Evolutionary conservation across 2,797 vertebrate species (phyloP), one percentile per base, ranked within the genome.

Genomic region (Gallinago stenura): DNA sequence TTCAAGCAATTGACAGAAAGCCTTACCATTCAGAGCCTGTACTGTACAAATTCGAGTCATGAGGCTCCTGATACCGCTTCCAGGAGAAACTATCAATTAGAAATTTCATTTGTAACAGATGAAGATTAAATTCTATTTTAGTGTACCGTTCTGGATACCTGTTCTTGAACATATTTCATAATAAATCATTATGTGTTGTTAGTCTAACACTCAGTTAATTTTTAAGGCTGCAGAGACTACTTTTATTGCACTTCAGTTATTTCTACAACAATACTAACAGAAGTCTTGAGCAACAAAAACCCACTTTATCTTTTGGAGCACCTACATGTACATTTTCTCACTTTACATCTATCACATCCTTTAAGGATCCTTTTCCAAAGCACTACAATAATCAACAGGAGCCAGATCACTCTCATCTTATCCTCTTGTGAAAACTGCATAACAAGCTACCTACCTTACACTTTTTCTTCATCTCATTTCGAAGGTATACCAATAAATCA

Each of bases 1-100:
- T 87, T 61, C 92, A 96, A 96, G 91, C 95, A 94, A 35, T 6
- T 75, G 86, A 88, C 70, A 93, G 66, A 93, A 91, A 87, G 70
- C 76, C 97, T 97, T 97, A 97, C 96, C 96, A 82, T 94, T 92
- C 64, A 95, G 93, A 96, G 82, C 92, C 95, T 96, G 94, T 28
- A 95, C 57, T 89, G 90, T 65, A 91, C 71, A 90, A 91, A n/a
- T 62, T 97, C 71, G 7, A 90, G 95, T 64, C 76, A 95, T 64
- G 86, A 96, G 90, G 80, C 82, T 94, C 90, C 80, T 91, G 88
- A 62, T 64, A 96, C 39, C 1, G 15, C 95, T 95, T 95, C 90
- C 93, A 95, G 91, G 48, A 96, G 79, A 96, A 96, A 85, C 86
- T 75, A 97, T 33, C 45, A 85, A 64, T 94, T 84, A 96, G 92